These are phyloP conservation scores for Drosophila rellima DNA, from an alignment of 2,888 invertebrate species.

Conservation along the genomic window DNA sequence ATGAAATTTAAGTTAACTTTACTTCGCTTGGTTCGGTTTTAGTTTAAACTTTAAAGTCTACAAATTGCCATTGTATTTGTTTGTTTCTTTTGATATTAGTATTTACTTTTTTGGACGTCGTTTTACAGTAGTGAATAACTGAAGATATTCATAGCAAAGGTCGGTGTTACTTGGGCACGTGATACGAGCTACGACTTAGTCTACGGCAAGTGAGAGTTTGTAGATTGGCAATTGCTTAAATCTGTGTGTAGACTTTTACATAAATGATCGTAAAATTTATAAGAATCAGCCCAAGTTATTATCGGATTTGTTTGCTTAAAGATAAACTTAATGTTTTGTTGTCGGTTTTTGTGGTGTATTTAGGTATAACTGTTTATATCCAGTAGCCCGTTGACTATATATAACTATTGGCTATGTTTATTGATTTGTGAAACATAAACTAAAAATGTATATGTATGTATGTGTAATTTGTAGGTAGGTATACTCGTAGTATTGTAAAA, in stretches of 20 bases:
- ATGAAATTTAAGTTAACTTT: conserved; percentile 32
- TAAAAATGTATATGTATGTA: conserved; percentile 17
- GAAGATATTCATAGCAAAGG: conserved; percentile 53
- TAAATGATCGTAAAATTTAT: conserved; percentile 12
- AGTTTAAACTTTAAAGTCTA: conserved; percentile 24
- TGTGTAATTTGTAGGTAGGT: conserved; percentile 15
- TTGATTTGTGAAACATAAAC: conserved; percentile 43
- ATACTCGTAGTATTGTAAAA: conserved; percentile 45
- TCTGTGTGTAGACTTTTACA: conserved; percentile 14
- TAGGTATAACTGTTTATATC: conserved; percentile 26
- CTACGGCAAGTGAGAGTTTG: conserved; percentile 41
- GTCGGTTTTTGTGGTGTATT: conserved; percentile 13
- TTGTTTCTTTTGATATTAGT: conserved; percentile 6
- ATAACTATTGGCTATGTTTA: conserved; percentile 51
- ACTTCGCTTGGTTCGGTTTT: conserved; percentile 40
- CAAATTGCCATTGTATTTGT: conserved; percentile 39
- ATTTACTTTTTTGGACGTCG: conserved; percentile 38
- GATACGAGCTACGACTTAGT: conserved; percentile 1
- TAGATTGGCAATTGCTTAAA: conserved; percentile 5
- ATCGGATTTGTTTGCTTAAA: conserved; percentile 26
- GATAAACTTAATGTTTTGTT: conserved; percentile 35
- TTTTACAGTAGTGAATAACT: conserved; percentile 38
- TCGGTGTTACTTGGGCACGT: conserved; percentile 36
- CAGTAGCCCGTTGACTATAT: conserved; percentile 38
- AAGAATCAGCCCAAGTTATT: conserved; percentile 27